Percentiles rank a stretch among this genome's conserved stretches.
Conservation (phyloP, 1,140 invertebrate species). For the Bacillus rossius region DNA sequence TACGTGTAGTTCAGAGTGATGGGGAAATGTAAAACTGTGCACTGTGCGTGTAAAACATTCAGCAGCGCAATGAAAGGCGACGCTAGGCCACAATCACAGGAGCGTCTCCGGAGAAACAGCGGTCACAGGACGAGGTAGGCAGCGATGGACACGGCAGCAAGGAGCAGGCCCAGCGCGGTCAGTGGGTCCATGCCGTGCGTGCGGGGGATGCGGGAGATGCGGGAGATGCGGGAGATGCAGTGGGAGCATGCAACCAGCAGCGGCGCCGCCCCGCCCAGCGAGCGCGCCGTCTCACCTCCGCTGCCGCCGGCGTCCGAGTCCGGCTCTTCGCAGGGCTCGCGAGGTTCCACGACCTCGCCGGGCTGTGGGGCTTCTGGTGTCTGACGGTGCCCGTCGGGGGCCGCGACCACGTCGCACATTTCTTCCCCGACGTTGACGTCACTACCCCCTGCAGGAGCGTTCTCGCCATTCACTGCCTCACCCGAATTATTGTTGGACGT, state of each 20-base stretch:
- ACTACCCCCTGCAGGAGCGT: too few relatives aligned
- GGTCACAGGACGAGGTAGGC: constrained; percentile 50
- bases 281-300: constrained; percentile 39
- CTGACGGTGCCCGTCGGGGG: too few relatives aligned
- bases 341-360: background rate
- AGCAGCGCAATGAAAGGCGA: too few relatives aligned
- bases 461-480: too few relatives aligned
- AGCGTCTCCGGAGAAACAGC: too few relatives aligned
- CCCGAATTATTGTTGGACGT: too few relatives aligned
- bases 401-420: too few relatives aligned
- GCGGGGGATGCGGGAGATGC: constrained; percentile 53
- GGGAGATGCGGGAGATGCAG: constrained; percentile 51
- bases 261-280: background rate
- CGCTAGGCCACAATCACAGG: too few relatives aligned
- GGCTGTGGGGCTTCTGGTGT: background rate
- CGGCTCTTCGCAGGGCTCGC: background rate
- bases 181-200: constrained; percentile 59
- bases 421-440: too few relatives aligned
- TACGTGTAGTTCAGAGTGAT: too few relatives aligned
- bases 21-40: too few relatives aligned
- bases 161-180: constrained; percentile 58
- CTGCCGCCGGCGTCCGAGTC: background rate
- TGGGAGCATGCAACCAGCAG: constrained; percentile 44
- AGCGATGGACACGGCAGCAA: constrained; percentile 61
- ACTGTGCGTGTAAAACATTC: too few relatives aligned